Base-by-base conservation (phyloP, 92 coral and sea anemone species). In the Paragorgia papillata region DNA sequence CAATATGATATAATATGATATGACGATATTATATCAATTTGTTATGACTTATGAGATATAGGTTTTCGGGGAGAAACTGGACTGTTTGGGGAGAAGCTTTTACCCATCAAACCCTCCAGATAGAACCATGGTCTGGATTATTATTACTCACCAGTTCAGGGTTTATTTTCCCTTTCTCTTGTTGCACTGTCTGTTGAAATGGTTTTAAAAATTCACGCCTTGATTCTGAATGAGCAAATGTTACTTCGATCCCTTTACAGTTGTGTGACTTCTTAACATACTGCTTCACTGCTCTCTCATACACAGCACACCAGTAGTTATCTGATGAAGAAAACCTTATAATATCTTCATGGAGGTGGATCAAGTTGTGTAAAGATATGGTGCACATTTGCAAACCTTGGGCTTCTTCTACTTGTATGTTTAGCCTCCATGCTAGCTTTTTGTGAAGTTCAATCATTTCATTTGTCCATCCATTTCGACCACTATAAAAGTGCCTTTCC, bases 331-430 rank as follows among this genome's bases (percentile, higher is more conserved):
- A 81, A 34, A 87, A 81, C 21, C 62, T 87, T 15, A 76, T 30
- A n/a, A 90, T 74, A 50, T 87, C 91, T 57, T 87, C 89, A 66
- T 84, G 87, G 33, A 90, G 69, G 28, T 87, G 96, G 25, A 51
- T 29, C 49, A 87, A 37, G 77, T 87, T 90, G 83, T 90, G 91
- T 22, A 87, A 12, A 2, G 96, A n/a, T n/a, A 87, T 76, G 28
- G 89, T 71, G 76, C 96, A 90, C 89, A 90, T 84, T 30, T 71
- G 64, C 62, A 90, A 35, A 12, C 96, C 91, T 61, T 87, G 96
- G 14, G 55, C n/a, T n/a, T n/a, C 80, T 66, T 90, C 96, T 41
- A 85, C 68, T 33, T 28, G 73, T 13, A 85, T 62, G 55, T 87
- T 90, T 0, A 90, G 40, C 20, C 89, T 61, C 87, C 86, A 79